These are phyloP conservation scores for Pempheris klunzingeri DNA, from an alignment of 2,797 vertebrate genomes.

Conservation along the genomic window DNA sequence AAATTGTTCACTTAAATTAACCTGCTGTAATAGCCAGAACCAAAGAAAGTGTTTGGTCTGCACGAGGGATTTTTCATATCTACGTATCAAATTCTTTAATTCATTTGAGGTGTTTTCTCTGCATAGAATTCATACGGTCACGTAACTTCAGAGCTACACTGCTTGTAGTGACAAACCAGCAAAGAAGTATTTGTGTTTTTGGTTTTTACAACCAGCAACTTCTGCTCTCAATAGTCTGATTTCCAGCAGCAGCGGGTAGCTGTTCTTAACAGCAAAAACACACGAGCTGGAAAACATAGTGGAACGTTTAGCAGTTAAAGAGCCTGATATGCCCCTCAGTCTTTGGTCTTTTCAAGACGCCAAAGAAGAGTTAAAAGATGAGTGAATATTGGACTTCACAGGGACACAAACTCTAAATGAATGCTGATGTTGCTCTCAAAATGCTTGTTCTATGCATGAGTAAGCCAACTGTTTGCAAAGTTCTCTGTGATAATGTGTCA, in stretches of 20 bases:
- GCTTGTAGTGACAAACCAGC: neutral
- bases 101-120: slow-evolving; percentile 41
- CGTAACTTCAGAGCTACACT: slow-evolving; percentile 57
- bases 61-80: slow-evolving; percentile 31
- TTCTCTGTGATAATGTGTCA: no score
- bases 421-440: neutral
- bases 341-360: slow-evolving; percentile 19
- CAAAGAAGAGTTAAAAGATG: slow-evolving; percentile 11
- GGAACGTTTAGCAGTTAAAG: neutral
- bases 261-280: neutral
- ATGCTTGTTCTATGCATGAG: no score
- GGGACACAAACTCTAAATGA: neutral
- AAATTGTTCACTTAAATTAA: slow-evolving; percentile 28
- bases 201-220: neutral
- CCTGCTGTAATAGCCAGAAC: slow-evolving; percentile 28
- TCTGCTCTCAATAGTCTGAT: neutral
- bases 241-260: neutral
- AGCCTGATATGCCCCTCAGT: neutral
- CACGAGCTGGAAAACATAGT: slow-evolving; percentile 2
- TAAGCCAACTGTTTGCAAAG: neutral
- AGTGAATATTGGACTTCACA: neutral
- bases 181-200: slow-evolving; percentile 16
- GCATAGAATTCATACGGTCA: slow-evolving; percentile 9
- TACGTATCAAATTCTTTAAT: slow-evolving; percentile 11
- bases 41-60: slow-evolving; percentile 34